These are phyloP conservation scores for Myotis lucifugus DNA, from an alignment of 2,113 vertebrate genomes.

Conservation along the genomic window DNA sequence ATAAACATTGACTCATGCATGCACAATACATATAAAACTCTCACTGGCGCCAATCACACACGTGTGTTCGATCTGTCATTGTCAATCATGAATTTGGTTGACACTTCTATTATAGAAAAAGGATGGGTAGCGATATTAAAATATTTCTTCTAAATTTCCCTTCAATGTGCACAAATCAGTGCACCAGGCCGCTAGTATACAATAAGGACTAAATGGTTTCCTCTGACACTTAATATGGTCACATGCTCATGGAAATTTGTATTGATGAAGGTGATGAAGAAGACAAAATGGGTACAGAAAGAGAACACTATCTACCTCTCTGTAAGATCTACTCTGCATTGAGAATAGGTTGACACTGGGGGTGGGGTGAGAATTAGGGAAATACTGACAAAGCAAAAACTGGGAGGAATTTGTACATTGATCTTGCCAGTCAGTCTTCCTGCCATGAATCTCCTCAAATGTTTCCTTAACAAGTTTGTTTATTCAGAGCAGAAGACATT, in stretches of 20 bases:
- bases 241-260: neutral
- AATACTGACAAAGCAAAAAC: neutral
- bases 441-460: neutral
- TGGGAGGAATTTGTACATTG: neutral
- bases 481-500: constrained; percentile 48
- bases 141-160: no score
- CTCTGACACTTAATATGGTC: neutral
- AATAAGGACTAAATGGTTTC: neutral
- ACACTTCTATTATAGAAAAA: no score
- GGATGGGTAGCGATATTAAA: no score
- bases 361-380: neutral
- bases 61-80: no score
- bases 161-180: no score
- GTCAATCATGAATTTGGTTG: no score
- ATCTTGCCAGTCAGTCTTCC: neutral
- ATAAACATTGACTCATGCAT: no score
- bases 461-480: constrained; percentile 45
- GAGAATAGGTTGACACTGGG: fast-evolving
- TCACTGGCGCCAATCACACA: no score
- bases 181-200: no score
- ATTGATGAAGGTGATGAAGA: neutral
- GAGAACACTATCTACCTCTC: neutral
- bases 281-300: neutral
- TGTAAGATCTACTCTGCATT: neutral
- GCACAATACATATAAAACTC: no score